Percentiles rank a stretch among this genome's conserved stretches.
Conservation (phyloP, 2,113 vertebrate genomes). For the Actenoides hombroni region DNA sequence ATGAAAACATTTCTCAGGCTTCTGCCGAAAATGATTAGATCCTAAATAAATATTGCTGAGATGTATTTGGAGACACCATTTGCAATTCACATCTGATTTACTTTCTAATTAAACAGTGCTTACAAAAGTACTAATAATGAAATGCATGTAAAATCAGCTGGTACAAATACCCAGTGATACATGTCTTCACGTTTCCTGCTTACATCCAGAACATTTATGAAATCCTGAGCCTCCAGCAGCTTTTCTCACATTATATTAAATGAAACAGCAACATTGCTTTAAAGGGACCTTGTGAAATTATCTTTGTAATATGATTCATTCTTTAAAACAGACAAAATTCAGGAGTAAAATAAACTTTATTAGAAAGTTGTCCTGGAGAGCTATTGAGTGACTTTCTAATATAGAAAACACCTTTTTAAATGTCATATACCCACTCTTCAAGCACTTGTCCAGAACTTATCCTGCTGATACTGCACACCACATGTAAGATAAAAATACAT, state of each 20-base stretch:
- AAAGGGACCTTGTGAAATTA: background rate
- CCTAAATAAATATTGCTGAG: background rate
- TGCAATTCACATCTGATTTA: slow-evolving; percentile 48
- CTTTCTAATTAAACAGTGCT: slow-evolving; percentile 31
- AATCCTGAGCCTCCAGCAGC: background rate
- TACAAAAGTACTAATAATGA: background rate
- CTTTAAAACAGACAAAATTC: background rate
- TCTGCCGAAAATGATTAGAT: background rate
- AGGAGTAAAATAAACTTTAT: background rate
- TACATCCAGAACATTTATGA: background rate
- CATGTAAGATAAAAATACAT: background rate
- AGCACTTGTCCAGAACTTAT: background rate
- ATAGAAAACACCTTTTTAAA: background rate
- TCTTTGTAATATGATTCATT: background rate
- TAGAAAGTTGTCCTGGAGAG: background rate
- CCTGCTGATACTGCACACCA: background rate
- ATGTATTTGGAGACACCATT: slow-evolving; percentile 15
- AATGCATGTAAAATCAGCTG: background rate
- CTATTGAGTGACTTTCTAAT: background rate
- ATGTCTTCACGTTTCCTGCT: background rate
- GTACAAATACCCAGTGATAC: background rate
- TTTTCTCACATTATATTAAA: background rate
- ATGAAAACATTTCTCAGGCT: background rate
- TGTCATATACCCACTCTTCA: background rate
- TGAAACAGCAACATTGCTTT: background rate